Conservation (phyloP, 2,113 vertebrate species). For the Pseudopodoces humilis region DNA sequence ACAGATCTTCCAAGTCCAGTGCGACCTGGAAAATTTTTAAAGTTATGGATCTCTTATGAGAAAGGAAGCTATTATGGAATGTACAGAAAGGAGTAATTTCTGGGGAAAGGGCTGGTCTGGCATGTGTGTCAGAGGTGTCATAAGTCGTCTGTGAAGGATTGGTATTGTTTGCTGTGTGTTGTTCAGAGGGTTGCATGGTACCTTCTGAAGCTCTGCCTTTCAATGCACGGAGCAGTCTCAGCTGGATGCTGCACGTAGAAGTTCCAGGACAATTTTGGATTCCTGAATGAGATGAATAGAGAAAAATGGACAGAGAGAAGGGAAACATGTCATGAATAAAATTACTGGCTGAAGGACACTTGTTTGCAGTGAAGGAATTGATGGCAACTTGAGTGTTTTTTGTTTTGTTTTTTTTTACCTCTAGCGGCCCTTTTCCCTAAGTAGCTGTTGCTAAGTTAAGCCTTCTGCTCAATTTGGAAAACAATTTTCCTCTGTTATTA, state of each 20-base stretch:
- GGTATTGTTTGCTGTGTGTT: not conserved
- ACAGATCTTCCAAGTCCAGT: not conserved
- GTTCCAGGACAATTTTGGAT: not conserved
- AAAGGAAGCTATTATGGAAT: not conserved
- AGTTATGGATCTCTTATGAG: not conserved
- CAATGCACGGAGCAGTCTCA: not conserved
- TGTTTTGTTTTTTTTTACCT: not conserved
- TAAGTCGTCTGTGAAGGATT: not conserved
- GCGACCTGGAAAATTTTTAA: not conserved
- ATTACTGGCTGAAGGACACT: not conserved
- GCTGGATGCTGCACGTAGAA: not conserved
- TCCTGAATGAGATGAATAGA: not conserved
- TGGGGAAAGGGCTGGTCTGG: not conserved
- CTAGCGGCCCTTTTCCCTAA: not conserved
- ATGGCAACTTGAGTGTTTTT: not conserved
- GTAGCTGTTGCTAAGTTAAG: not conserved
- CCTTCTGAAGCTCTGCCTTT: constrained; percentile 4
- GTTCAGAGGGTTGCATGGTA: not conserved
- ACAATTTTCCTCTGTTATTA: not conserved
- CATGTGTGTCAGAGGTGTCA: not conserved
- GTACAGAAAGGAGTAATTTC: not conserved
- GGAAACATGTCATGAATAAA: not conserved
- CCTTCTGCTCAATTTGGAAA: not conserved
- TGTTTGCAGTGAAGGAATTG: not conserved
- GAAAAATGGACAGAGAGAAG: not conserved